Percentiles rank a stretch among this genome's conserved stretches.
These are phyloP conservation scores for Mimumesa dahlbomi DNA, from an alignment of 2,888 invertebrate species.

Conservation along the genomic window DNA sequence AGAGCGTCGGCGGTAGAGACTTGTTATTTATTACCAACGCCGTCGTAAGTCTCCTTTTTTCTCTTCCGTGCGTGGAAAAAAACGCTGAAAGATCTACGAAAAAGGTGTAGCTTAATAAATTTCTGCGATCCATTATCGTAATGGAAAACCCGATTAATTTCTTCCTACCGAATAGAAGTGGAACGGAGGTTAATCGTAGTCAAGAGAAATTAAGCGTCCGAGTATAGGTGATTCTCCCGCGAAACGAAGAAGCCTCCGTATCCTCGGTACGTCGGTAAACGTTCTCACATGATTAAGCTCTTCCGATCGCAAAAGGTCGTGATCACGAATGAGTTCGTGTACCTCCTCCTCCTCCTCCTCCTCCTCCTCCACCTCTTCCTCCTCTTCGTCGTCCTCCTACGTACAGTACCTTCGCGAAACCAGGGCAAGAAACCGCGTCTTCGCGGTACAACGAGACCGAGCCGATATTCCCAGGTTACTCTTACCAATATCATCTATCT, in stretches of 20 bases:
- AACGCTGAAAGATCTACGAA: too few relatives aligned
- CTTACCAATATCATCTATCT: slow-evolving; percentile 22
- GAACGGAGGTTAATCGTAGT: slow-evolving; percentile 51
- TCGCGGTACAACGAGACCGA: slow-evolving; percentile 43
- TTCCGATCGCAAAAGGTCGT: slow-evolving; percentile 61
- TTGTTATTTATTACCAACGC: too few relatives aligned
- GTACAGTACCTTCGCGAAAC: slow-evolving; percentile 43
- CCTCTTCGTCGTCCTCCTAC: slow-evolving; percentile 16
- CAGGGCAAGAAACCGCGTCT: slow-evolving; percentile 56
- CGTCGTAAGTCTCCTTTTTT: too few relatives aligned
- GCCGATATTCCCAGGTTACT: neutral
- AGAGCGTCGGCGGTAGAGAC: too few relatives aligned
- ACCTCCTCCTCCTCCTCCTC: too few relatives aligned
- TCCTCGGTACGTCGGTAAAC: slow-evolving; percentile 20
- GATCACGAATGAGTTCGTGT: slow-evolving; percentile 47
- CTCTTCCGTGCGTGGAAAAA: too few relatives aligned
- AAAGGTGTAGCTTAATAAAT: slow-evolving; percentile 9
- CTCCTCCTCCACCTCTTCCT: too few relatives aligned
- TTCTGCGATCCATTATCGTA: slow-evolving; percentile 18
- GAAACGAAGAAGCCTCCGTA: slow-evolving; percentile 25
- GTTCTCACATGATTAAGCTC: slow-evolving; percentile 58
- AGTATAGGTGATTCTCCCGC: slow-evolving; percentile 33
- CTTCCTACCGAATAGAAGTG: slow-evolving; percentile 46
- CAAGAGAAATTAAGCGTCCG: slow-evolving; percentile 48
- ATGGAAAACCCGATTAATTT: slow-evolving; percentile 34